Evolutionary conservation across 1,140 invertebrate species (phyloP).

Genomic region (Meloidogyne chitwoodi): DNA sequence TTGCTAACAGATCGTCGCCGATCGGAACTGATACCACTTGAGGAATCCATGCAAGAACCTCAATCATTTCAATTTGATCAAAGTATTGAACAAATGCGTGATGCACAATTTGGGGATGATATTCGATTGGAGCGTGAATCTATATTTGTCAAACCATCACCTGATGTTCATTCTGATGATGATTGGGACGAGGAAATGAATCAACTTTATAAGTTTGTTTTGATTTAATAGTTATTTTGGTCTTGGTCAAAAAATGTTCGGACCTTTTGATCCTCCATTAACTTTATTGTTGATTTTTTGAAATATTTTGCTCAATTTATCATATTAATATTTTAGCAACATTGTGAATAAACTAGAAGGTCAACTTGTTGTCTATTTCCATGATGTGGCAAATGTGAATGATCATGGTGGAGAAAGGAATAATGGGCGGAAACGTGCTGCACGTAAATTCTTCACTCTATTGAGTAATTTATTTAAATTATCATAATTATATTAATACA

Average conservation of each 20-base stretch:
- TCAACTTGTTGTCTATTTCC: not conserved
- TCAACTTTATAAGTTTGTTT: not conserved
- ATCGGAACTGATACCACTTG: not conserved
- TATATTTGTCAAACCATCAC: not conserved
- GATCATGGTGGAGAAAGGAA: not conserved
- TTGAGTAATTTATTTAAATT: conserved; percentile 11
- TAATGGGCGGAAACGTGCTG: not conserved
- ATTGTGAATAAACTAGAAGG: not conserved
- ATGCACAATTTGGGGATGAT: not conserved
- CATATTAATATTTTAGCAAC: not conserved
- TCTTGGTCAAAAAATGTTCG: not conserved
- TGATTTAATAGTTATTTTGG: not conserved
- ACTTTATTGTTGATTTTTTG: too few relatives aligned
- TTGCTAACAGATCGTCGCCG: not conserved
- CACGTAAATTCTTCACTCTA: conserved; percentile 15
- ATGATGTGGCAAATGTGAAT: not conserved
- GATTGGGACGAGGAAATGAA: not conserved
- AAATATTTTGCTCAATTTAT: too few relatives aligned
- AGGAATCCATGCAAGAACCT: not conserved
- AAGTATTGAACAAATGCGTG: not conserved
- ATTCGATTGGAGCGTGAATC: not conserved
- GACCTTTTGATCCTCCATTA: too few relatives aligned
- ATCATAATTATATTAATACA: not conserved
- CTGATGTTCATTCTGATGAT: not conserved
- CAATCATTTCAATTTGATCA: not conserved